Evolutionary conservation across 30 jellyfish, hydroid and myxozoan genomes (phyloP).

Genomic region (Cassiopea andromeda): DNA sequence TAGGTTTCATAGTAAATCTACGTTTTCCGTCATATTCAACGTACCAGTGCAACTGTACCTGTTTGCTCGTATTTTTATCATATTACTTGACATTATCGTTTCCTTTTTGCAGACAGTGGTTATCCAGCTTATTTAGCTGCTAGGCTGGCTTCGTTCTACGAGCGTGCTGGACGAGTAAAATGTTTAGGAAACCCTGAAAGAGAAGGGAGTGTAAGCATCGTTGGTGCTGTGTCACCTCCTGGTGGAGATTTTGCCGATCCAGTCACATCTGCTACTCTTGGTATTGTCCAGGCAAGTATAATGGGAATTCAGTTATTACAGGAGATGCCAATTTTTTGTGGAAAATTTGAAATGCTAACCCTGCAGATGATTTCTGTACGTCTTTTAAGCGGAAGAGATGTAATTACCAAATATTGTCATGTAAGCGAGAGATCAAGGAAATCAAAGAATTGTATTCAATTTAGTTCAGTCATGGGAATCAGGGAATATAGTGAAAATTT

Average conservation of each 20-base stretch:
- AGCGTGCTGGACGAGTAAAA: constrained; percentile 99
- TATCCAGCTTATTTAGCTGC: constrained; percentile 99
- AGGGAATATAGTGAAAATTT: no score
- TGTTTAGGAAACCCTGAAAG: constrained; percentile 98
- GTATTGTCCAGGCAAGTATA: constrained; percentile 94
- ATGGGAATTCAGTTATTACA: no score
- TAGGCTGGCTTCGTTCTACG: constrained; percentile 98
- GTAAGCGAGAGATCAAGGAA: no score
- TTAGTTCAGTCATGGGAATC: no score
- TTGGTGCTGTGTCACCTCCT: constrained; percentile 99
- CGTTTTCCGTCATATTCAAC: neutral
- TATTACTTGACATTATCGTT: no score
- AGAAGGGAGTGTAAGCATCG: constrained; percentile 99
- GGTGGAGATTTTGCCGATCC: constrained; percentile 99
- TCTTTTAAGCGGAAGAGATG: no score
- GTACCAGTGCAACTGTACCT: neutral
- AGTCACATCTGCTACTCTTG: constrained; percentile 99
- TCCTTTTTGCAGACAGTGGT: constrained; percentile 85
- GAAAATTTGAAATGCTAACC: no score
- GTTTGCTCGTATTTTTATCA: no score
- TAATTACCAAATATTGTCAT: no score
- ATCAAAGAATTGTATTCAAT: no score
- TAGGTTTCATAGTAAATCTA: neutral
- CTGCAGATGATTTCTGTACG: no score
- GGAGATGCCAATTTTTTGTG: no score